These are phyloP conservation scores for Phyllotreta striolata DNA, from an alignment of 2,888 invertebrate genomes.

Conservation along the genomic window DNA sequence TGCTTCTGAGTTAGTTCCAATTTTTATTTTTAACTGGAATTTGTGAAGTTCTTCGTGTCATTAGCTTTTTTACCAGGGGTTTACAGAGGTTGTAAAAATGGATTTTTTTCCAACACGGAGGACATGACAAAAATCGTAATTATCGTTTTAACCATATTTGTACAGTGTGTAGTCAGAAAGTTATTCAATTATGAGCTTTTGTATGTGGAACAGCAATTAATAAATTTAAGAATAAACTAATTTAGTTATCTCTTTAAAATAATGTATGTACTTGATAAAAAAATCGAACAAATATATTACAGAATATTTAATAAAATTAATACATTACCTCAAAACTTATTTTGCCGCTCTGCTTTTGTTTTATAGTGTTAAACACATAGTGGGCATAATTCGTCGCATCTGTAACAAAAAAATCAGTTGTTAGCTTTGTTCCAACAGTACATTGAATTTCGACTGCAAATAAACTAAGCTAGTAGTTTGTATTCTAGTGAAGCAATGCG, in stretches of 20 bases:
- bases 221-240: no score
- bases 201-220: no score
- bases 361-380: constrained; percentile 91
- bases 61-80: constrained; percentile 12
- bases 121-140: constrained; percentile 16
- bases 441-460: constrained; percentile 1
- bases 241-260: no score
- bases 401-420: constrained; percentile 61
- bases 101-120: not conserved
- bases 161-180: no score
- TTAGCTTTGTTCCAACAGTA: constrained; percentile 3
- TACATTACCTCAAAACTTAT: constrained; percentile 84
- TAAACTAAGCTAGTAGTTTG: constrained; percentile 10
- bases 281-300: not conserved
- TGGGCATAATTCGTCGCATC: constrained; percentile 91
- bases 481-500: constrained; percentile 21
- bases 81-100: constrained; percentile 17
- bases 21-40: constrained; percentile 21
- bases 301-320: constrained; percentile 1
- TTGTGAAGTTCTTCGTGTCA: constrained; percentile 16
- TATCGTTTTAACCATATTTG: constrained; percentile 5
- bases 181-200: no score
- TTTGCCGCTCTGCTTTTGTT: constrained; percentile 81
- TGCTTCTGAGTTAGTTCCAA: constrained; percentile 15
- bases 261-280: no score